Base-by-base conservation (phyloP, 1,140 invertebrate species). In the Zaprionus taronus region DNA sequence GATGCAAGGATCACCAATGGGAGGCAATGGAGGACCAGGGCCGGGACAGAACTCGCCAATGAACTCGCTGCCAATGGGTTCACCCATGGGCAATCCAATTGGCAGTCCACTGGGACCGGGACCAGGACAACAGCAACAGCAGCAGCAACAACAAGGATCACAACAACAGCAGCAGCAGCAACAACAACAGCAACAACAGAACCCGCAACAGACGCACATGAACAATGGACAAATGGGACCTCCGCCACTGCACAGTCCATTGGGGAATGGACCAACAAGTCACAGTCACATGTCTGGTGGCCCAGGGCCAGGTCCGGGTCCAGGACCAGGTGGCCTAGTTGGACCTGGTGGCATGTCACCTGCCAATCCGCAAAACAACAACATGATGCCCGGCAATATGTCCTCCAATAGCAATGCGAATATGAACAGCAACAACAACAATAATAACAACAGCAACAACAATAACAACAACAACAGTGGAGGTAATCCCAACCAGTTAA, bases 1-100 rank as follows among this genome's bases (percentile, higher is more conserved):
- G 79, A 95, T 95, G 87, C 85, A 89, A 93, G 95, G 95, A 36
- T 95, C 95, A 72, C 95, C 94, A 1, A 92, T 92, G 91, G 90
- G 90, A 4, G 94, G 69, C 15, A 91, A 92, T 5, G 94, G 93
- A 5, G 93, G 67, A 51, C 94, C 38, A 78, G 92, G 11, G 93
- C 93, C 94, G 0, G 91, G 91, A 5, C 91, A 92, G 47, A 85
- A 87, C 28, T 92, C 91, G 89, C 95, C 95, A 38, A 96, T 96
- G 95, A 96, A 95, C 91, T 95, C 96, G 75, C 94, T 95, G 92
- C 95, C 96, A 67, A 96, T 96, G 95, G 95, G 95, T 41, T 95
- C 95, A 64, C 95, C 95, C 71, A 95, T 96, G 94, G 95, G 94
- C 65, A 95, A 95, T 68, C 95, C 95, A 24, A 96, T 96, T 94